Conservation (phyloP, 2,797 vertebrate species). For the Glossophaga mutica region DNA sequence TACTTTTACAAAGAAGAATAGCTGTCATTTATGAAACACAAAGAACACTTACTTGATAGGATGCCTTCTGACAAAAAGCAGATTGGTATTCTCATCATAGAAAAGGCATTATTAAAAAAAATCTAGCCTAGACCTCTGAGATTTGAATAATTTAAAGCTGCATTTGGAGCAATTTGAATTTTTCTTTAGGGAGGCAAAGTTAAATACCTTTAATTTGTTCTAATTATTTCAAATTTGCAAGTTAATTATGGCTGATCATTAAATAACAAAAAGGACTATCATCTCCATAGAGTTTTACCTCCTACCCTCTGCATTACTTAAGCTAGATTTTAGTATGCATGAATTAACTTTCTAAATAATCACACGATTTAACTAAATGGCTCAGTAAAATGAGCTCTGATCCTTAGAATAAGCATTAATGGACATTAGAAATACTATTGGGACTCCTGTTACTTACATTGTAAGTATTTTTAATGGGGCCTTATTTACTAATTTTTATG, state of each 20-base stretch:
- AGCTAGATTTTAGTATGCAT: constrained; percentile 89
- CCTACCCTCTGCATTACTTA: constrained; percentile 88
- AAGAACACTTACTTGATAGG: constrained; percentile 87
- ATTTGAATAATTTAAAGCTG: constrained; percentile 91
- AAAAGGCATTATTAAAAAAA: constrained; percentile 85
- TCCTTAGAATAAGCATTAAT: constrained; percentile 87
- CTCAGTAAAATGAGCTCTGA: constrained; percentile 88
- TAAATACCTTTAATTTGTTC: constrained; percentile 92
- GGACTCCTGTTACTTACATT: constrained; percentile 86
- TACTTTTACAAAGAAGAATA: constrained; percentile 86
- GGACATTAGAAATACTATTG: constrained; percentile 87
- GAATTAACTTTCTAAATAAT: constrained; percentile 91
- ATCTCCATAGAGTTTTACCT: constrained; percentile 87
- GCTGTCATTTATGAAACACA: constrained; percentile 88
- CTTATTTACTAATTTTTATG: constrained; percentile 88
- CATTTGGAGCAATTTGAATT: constrained; percentile 90
- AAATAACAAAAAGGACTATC: constrained; percentile 89
- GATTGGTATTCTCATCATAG: constrained; percentile 87
- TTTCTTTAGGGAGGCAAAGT: constrained; percentile 91
- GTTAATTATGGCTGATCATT: constrained; percentile 90
- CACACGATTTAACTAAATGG: constrained; percentile 88
- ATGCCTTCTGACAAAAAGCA: constrained; percentile 86
- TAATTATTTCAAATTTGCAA: constrained; percentile 92
- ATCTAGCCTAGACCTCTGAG: constrained; percentile 84
- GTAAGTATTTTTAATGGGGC: constrained; percentile 86